Conservation (phyloP, 2,797 vertebrate species). For the Melanotaenia parkinsoni region DNA sequence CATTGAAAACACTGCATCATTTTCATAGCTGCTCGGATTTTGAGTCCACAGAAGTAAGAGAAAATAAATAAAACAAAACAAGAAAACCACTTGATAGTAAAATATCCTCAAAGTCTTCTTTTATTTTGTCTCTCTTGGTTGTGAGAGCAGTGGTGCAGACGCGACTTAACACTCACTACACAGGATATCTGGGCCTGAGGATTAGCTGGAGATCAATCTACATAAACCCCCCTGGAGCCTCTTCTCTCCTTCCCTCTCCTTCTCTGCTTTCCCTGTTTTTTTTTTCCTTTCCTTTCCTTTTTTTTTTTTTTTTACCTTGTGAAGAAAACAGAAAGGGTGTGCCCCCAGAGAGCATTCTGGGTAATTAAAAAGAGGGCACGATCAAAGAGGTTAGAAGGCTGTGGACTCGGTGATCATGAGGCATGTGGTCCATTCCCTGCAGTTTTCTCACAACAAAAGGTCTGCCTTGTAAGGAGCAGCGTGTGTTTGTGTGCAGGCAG, state of each 20-base stretch:
- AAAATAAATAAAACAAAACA: slow-evolving; percentile 2
- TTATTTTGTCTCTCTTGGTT: slow-evolving; percentile 43
- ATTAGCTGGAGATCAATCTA: slow-evolving; percentile 80
- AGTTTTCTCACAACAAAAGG: slow-evolving; percentile 67
- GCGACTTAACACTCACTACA: slow-evolving; percentile 66
- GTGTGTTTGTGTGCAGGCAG: slow-evolving; percentile 53
- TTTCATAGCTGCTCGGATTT: slow-evolving; percentile 16
- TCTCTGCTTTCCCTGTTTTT: slow-evolving; percentile 33
- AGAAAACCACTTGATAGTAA: slow-evolving; percentile 30
- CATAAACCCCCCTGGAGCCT: slow-evolving; percentile 72
- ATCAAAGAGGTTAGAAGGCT: slow-evolving; percentile 66
- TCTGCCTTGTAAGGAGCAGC: slow-evolving; percentile 48
- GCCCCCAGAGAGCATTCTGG: slow-evolving; percentile 63
- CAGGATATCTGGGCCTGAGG: slow-evolving; percentile 68
- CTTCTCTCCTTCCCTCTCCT: slow-evolving; percentile 55
- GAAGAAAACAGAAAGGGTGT: slow-evolving; percentile 58
- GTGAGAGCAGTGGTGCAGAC: slow-evolving; percentile 63
- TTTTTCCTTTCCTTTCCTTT: neutral
- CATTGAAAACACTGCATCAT: slow-evolving; percentile 24
- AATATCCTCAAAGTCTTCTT: slow-evolving; percentile 65
- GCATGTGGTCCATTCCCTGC: slow-evolving; percentile 57
- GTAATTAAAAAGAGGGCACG: slow-evolving; percentile 72
- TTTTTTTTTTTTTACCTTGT: slow-evolving; percentile 16
- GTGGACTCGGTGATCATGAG: slow-evolving; percentile 57
- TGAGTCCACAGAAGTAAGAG: slow-evolving; percentile 9